Percentiles rank a stretch among this genome's conserved stretches.
phyloP scores from a whole-genome alignment of 2,113 vertebrate species.

The Cinclus cinclus region DNA sequence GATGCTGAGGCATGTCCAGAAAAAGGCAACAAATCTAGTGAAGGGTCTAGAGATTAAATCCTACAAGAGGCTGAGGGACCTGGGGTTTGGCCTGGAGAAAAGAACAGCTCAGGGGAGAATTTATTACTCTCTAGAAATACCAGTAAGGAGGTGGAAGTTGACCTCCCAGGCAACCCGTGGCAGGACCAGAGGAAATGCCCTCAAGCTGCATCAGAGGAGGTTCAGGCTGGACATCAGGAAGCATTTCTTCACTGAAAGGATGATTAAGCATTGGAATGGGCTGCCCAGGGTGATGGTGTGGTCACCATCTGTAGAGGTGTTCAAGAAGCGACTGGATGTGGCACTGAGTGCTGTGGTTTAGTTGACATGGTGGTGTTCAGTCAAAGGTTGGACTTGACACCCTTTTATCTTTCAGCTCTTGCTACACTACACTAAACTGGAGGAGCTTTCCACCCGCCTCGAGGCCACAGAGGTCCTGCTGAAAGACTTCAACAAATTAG shows the following conservation, averaged over 20 bases:
- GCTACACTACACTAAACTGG: neutral
- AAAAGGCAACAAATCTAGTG: neutral
- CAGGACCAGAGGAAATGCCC: neutral
- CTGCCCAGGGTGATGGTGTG: neutral
- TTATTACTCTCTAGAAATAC: neutral
- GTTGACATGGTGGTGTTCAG: neutral
- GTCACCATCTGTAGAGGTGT: neutral
- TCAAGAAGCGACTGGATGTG: too few relatives aligned
- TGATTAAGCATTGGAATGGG: neutral
- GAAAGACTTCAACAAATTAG: neutral
- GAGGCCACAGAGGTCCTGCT: neutral
- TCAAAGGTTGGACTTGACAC: neutral
- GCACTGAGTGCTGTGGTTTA: neutral
- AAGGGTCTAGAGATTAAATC: neutral
- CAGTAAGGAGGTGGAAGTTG: accelerated
- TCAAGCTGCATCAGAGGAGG: neutral
- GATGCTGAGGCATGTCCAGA: neutral
- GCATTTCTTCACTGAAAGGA: neutral
- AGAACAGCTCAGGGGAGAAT: neutral
- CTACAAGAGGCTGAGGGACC: neutral
- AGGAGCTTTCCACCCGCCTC: neutral
- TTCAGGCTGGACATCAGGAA: neutral
- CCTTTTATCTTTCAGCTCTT: neutral
- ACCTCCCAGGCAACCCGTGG: neutral
- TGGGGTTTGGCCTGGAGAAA: neutral